These are phyloP conservation scores for Odontothrips loti DNA, from an alignment of 2,888 invertebrate genomes.

Conservation along the genomic window DNA sequence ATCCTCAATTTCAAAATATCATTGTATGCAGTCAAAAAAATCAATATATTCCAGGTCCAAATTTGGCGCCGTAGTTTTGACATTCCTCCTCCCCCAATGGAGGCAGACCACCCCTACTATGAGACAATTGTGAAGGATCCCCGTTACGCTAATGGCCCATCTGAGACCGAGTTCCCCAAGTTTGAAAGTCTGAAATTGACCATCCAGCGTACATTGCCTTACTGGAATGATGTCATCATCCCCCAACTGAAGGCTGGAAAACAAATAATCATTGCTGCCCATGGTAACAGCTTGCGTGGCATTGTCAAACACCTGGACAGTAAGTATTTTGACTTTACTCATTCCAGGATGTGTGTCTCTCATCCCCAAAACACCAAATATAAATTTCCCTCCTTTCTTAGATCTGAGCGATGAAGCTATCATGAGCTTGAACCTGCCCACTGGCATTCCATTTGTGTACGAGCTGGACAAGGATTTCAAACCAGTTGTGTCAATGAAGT, in stretches of 20 bases:
- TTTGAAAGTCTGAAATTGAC: conserved; percentile 46
- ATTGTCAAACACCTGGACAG: conserved; percentile 46
- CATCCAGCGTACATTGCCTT: conserved; percentile 47
- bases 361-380: background rate
- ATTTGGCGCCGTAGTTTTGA: conserved; percentile 47
- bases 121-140: conserved; percentile 44
- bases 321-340: conserved; percentile 36
- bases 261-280: conserved; percentile 45
- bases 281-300: conserved; percentile 46
- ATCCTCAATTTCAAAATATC: background rate
- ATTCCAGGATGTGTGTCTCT: background rate
- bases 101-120: conserved; percentile 44
- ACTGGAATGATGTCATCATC: conserved; percentile 52
- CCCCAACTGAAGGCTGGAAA: conserved; percentile 46
- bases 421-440: conserved; percentile 71
- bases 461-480: conserved; percentile 66
- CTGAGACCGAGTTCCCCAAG: conserved; percentile 44
- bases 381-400: conserved; percentile 43
- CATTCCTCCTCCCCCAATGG: conserved; percentile 47
- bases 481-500: conserved; percentile 65
- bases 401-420: conserved; percentile 67
- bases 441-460: conserved; percentile 76
- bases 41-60: conserved; percentile 41
- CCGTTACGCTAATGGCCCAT: conserved; percentile 41
- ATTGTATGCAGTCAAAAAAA: background rate